Percentiles rank a stretch among this genome's conserved stretches.
These are phyloP conservation scores for Nycticebus coucang DNA, from an alignment of 2,113 vertebrate genomes.

Conservation along the genomic window DNA sequence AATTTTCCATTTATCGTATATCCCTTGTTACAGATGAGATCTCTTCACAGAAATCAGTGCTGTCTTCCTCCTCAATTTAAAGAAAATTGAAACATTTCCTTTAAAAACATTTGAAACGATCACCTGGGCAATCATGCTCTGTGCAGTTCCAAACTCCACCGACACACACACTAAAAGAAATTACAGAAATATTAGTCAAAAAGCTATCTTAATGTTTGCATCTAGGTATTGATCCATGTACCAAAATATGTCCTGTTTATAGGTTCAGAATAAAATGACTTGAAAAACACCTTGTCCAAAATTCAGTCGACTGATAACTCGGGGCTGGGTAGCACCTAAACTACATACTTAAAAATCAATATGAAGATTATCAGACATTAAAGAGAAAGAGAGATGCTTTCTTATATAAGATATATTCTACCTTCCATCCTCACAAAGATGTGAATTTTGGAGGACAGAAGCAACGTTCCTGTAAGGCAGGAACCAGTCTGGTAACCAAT, in stretches of 20 bases:
- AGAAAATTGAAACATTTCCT: background rate
- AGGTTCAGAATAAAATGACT: slow-evolving; percentile 18
- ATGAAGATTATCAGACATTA: background rate
- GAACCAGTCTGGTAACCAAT: background rate
- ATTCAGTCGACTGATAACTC: background rate
- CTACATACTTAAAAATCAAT: background rate
- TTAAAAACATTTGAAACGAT: slow-evolving; percentile 61
- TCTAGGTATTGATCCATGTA: background rate
- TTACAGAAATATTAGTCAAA: slow-evolving; percentile 46
- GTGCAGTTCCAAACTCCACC: slow-evolving; percentile 98
- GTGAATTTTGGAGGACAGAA: background rate
- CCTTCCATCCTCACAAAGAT: background rate
- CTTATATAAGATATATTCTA: background rate
- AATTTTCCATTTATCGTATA: slow-evolving; percentile 32
- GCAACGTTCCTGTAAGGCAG: background rate
- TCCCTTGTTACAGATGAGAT: background rate
- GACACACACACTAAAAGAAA: slow-evolving; percentile 90
- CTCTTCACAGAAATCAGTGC: background rate
- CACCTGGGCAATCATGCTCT: slow-evolving; percentile 97
- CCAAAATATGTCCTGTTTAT: background rate
- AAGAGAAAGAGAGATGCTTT: background rate
- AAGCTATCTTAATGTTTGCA: slow-evolving; percentile 4
- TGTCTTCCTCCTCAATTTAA: background rate
- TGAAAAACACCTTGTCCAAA: slow-evolving; percentile 1
- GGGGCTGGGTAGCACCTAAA: background rate